Percentiles rank a stretch among this genome's conserved stretches.
Conservation (phyloP, 1,140 invertebrate species). For the Trichomalopsis sarcophagae region DNA sequence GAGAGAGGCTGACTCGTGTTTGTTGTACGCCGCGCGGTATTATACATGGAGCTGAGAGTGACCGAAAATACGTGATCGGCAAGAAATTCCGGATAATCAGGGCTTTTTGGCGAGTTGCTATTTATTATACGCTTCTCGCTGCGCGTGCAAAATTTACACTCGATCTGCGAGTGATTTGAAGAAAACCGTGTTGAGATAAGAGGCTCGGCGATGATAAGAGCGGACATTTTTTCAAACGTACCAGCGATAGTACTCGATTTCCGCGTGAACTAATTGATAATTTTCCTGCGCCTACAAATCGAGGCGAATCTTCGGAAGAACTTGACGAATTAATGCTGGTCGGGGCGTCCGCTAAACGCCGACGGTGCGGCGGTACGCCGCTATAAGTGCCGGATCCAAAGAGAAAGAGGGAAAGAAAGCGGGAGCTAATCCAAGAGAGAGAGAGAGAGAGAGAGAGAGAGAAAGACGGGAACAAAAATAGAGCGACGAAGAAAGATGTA, state of each 20-base stretch:
- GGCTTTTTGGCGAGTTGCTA: not conserved
- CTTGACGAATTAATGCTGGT: too few relatives aligned
- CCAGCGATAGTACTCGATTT: too few relatives aligned
- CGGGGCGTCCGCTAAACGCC: too few relatives aligned
- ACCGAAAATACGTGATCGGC: not conserved
- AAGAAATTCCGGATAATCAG: not conserved
- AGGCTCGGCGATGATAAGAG: too few relatives aligned
- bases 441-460: not conserved
- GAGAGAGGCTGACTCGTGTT: not conserved
- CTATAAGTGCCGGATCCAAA: not conserved
- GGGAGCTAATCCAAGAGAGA: not conserved
- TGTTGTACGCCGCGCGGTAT: not conserved
- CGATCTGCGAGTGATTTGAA: too few relatives aligned
- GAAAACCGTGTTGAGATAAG: too few relatives aligned
- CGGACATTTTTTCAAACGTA: too few relatives aligned
- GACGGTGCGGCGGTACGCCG: not conserved
- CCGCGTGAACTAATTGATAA: too few relatives aligned
- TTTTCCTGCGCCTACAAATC: too few relatives aligned
- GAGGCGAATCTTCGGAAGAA: too few relatives aligned
- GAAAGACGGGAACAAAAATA: not conserved
- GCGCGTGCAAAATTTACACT: too few relatives aligned
- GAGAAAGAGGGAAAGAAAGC: not conserved
- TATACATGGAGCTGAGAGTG: not conserved
- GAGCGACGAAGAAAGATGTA: not conserved
- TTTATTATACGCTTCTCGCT: not conserved